Evolutionary conservation across 1,140 invertebrate species (phyloP), one percentile per base, ranked within the genome.

Genomic region (Aethina tumida): DNA sequence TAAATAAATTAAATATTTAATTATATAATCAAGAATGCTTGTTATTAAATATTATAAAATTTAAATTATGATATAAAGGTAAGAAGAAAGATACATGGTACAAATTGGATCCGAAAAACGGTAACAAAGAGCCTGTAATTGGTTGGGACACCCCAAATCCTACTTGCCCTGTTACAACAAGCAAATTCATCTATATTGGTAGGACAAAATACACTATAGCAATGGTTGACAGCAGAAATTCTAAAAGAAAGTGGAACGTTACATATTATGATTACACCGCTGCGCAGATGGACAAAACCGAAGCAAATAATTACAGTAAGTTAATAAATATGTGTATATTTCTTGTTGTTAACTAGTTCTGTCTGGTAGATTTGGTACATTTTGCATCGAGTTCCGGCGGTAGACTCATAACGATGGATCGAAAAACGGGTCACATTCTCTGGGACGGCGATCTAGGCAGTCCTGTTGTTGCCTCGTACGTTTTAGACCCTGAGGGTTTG

Each of bases 51-150:
- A n/a, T n/a, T n/a, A n/a, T n/a, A n/a, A n/a, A n/a, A n/a, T n/a
- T n/a, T n/a, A n/a, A n/a, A n/a, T n/a, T n/a, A n/a, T n/a, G n/a
- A n/a, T n/a, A n/a, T n/a, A n/a, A n/a, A 76, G 79, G 79, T 2
- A 86, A 88, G 62, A 97, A 98, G 64, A 84, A 85, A 45, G 94
- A 97, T 56, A 83, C 83, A 0, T 98, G 93, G 93, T 91, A 94
- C 55, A 85, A 84, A 49, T 72, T 98, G n/a, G 88, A 98, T 66
- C 85, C 85, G 1, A 67, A 76, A 41, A 93, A 87, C 6, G 94
- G 94, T 0, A 67, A 75, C 19, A 86, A 85, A 53, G 74, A 91
- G 52, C 80, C 85, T 53, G 73, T 89, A 4, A 66, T 92, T 52
- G 81, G 83, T 60, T 65, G 50, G 62, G 63, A 46, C 51, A 56